A percentile compares a stretch with the other conserved stretches of the same genome.
Conservation (phyloP, 2,797 vertebrate genomes). For the Etheostoma nigrum region DNA sequence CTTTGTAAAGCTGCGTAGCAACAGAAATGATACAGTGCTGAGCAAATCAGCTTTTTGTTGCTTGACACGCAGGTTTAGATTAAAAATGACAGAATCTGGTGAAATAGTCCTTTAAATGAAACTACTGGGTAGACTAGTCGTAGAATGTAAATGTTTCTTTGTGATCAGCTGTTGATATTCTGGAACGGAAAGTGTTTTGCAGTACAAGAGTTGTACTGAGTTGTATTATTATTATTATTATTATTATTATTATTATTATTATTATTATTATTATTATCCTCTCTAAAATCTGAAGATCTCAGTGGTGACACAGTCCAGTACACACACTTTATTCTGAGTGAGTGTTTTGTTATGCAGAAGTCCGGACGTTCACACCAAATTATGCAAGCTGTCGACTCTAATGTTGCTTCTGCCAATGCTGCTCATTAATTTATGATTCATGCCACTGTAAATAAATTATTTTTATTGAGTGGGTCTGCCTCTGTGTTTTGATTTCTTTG, state of each 20-base stretch:
- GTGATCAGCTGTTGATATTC: slow-evolving; percentile 82
- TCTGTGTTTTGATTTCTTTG: slow-evolving; percentile 37
- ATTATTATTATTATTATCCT: not conserved
- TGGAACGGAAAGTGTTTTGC: slow-evolving; percentile 71
- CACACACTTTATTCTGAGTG: slow-evolving; percentile 89
- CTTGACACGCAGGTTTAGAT: not conserved
- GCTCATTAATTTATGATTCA: slow-evolving; percentile 97
- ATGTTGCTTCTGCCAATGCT: slow-evolving; percentile 98
- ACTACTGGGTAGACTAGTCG: not conserved
- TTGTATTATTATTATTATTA: too few species aligned
- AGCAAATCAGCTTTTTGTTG: not conserved
- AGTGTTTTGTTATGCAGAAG: slow-evolving; percentile 95
- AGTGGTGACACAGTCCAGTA: slow-evolving; percentile 88
- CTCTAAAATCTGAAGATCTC: slow-evolving; percentile 83
- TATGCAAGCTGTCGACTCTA: slow-evolving; percentile 93
- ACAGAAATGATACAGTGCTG: not conserved
- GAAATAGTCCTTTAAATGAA: not conserved
- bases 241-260: too few species aligned
- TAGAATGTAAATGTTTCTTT: slow-evolving; percentile 50
- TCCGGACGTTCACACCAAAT: slow-evolving; percentile 91
- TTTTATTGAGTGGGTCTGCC: slow-evolving; percentile 77
- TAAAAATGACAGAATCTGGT: not conserved
- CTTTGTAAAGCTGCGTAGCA: not conserved
- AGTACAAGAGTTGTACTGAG: slow-evolving; percentile 78
- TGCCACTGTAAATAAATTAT: slow-evolving; percentile 99